A percentile compares a stretch with the other conserved stretches of the same genome.
Conservation (phyloP, 2,113 vertebrate genomes). For the Protobothrops flavoviridis region DNA sequence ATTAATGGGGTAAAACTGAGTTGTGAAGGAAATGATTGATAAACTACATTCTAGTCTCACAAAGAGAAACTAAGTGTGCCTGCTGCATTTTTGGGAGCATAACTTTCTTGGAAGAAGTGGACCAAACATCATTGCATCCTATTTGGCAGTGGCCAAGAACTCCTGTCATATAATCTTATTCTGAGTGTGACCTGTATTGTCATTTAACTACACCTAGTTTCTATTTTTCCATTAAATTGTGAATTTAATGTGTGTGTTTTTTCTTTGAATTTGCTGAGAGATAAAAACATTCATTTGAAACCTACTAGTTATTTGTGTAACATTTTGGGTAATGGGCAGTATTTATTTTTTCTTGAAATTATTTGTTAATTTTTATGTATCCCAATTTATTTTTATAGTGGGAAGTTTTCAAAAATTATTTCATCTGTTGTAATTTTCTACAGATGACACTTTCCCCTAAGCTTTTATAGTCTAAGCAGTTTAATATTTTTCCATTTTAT, state of each 20-base stretch:
- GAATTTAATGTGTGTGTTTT: neutral
- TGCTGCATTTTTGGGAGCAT: neutral
- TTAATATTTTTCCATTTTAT: neutral
- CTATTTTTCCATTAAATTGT: neutral
- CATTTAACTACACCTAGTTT: neutral
- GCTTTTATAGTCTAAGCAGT: neutral
- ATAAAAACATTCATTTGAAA: neutral
- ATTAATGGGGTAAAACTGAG: constrained; percentile 67
- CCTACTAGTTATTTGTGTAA: neutral
- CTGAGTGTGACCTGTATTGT: neutral
- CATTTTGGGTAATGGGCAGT: neutral
- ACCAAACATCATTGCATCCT: constrained; percentile 19
- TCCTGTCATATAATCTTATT: neutral
- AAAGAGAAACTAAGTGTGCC: constrained; percentile 4
- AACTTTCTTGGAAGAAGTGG: constrained; percentile 2
- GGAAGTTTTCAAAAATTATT: neutral
- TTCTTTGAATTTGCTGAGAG: neutral
- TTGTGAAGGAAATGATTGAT: constrained; percentile 22
- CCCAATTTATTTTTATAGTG: neutral
- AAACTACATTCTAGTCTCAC: neutral
- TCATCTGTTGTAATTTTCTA: neutral
- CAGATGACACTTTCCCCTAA: neutral
- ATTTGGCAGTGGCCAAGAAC: neutral
- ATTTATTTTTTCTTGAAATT: constrained; percentile 1
- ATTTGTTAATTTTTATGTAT: neutral